Conservation (phyloP, 2,797 vertebrate genomes). For the Girardinus metallicus region DNA sequence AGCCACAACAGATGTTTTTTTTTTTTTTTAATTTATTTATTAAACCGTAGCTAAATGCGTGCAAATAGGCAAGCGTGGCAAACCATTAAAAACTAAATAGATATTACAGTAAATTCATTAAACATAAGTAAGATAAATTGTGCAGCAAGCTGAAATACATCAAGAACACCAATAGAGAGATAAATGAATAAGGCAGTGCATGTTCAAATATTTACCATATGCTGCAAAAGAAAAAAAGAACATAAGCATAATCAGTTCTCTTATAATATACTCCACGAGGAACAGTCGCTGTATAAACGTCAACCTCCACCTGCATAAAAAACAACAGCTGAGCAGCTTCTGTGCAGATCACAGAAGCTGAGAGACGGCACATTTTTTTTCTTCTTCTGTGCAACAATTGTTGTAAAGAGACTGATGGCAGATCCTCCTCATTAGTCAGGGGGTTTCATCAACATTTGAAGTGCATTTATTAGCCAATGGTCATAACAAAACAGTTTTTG, state of each 20-base stretch:
- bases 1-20: neutral
- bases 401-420: slow-evolving; percentile 54
- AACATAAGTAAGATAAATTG: neutral
- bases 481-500: neutral
- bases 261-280: neutral
- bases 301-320: slow-evolving; percentile 36
- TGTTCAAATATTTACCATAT: neutral
- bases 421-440: slow-evolving; percentile 47
- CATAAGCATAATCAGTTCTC: neutral
- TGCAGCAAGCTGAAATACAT: neutral
- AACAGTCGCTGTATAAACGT: slow-evolving; percentile 6
- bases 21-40: neutral
- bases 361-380: slow-evolving; percentile 54
- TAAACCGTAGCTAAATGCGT: neutral
- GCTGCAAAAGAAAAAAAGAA: neutral
- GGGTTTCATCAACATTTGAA: slow-evolving; percentile 54
- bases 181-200: slow-evolving; percentile 20
- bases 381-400: slow-evolving; percentile 28
- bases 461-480: slow-evolving; percentile 9
- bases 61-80: neutral
- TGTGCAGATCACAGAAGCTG: slow-evolving; percentile 58
- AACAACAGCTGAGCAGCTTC: slow-evolving; percentile 57
- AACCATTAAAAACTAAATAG: neutral
- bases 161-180: neutral
- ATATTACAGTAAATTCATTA: neutral